Evolutionary conservation across 2,113 vertebrate species (phyloP).

Genomic region (Calidris pygmaea): DNA sequence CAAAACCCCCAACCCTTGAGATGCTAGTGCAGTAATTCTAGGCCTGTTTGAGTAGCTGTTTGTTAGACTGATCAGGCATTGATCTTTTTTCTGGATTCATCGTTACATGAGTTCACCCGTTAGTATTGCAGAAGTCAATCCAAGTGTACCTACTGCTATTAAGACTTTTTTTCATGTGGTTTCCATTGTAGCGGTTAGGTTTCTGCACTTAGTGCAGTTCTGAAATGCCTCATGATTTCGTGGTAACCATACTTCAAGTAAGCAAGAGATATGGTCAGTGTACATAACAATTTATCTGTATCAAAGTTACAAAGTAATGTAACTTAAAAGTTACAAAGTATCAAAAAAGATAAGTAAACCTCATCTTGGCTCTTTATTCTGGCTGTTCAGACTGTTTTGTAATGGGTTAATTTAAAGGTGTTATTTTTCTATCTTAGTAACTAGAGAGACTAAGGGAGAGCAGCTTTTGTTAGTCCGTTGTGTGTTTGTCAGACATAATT

Average conservation of each 20-base stretch:
- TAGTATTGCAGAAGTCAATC: background rate
- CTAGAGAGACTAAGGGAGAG: background rate
- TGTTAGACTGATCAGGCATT: background rate
- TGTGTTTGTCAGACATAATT: background rate
- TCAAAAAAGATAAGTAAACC: background rate
- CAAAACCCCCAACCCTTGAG: background rate
- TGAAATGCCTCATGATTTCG: background rate
- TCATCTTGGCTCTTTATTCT: background rate
- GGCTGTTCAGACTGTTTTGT: background rate
- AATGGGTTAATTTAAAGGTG: background rate
- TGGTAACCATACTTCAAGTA: background rate
- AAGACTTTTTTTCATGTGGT: background rate
- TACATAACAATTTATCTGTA: background rate
- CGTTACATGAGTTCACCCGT: background rate
- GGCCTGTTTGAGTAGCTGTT: background rate
- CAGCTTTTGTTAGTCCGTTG: background rate
- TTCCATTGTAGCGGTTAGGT: background rate
- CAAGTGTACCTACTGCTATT: background rate
- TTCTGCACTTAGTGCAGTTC: background rate
- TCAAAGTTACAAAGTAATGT: background rate
- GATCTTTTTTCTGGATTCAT: background rate
- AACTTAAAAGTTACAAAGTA: background rate
- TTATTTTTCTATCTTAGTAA: background rate
- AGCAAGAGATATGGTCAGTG: background rate
- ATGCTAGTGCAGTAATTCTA: background rate